Percentiles rank a stretch among this genome's conserved stretches.
Evolutionary conservation across 2,888 invertebrate genomes (phyloP).

Genomic region (Scrobipalpa costella): DNA sequence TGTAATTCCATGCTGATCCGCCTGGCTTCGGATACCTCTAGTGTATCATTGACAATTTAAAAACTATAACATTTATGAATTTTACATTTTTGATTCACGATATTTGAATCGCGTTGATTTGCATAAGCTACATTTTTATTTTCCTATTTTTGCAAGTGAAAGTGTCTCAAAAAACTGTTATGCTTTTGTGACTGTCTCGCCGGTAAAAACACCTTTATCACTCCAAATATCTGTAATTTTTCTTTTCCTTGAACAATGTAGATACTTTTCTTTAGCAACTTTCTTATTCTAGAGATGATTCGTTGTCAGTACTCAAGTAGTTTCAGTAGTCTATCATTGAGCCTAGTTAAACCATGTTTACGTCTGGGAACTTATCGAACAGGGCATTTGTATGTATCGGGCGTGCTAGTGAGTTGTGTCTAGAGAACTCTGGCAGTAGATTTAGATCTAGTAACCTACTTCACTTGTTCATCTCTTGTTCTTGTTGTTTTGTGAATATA

Average conservation of each 20-base stretch:
- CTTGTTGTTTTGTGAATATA: not conserved
- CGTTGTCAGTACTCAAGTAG: not conserved
- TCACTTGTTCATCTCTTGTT: not conserved
- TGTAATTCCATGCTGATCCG: not conserved
- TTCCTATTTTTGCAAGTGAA: not conserved
- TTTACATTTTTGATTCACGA: too few species aligned
- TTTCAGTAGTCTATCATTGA: not conserved
- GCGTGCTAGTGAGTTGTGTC: not conserved
- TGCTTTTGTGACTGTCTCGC: not conserved
- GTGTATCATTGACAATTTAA: too few species aligned
- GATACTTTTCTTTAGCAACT: not conserved
- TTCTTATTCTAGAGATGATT: not conserved
- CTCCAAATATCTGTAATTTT: not conserved
- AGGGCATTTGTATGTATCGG: constrained; percentile 17
- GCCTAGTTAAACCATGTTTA: not conserved
- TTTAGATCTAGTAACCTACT: not conserved
- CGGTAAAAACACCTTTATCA: not conserved
- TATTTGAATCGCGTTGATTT: too few species aligned
- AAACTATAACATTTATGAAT: too few species aligned
- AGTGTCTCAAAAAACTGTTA: not conserved
- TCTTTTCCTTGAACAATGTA: not conserved
- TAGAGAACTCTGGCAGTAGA: not conserved
- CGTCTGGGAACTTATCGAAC: not conserved
- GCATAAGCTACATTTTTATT: too few species aligned
- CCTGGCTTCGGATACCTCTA: too few species aligned